Conservation (phyloP, 2,888 invertebrate genomes). For the Thymelicus sylvestris region DNA sequence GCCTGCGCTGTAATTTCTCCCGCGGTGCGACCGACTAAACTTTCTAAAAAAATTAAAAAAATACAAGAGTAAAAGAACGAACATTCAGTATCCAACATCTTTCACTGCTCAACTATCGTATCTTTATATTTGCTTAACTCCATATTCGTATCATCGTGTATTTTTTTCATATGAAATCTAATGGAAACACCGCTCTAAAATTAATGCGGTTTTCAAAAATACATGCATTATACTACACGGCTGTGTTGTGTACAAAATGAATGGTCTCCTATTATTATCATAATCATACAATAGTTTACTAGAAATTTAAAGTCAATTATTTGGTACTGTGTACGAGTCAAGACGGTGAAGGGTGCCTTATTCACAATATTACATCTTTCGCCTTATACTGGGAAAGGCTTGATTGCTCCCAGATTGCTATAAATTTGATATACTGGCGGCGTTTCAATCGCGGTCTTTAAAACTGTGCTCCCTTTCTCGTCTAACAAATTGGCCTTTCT, state of each 20-base stretch:
- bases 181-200: conserved; percentile 18
- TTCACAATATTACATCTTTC: conserved; percentile 75
- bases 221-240: conserved; percentile 8
- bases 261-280: conserved; percentile 29
- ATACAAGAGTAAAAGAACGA: conserved; percentile 78
- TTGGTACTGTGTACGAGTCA: conserved; percentile 24
- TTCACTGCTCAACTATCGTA: conserved; percentile 78
- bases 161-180: conserved; percentile 47
- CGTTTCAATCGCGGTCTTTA: conserved; percentile 76
- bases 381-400: conserved; percentile 70
- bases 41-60: conserved; percentile 81
- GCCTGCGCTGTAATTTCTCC: conserved; percentile 77
- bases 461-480: conserved; percentile 81
- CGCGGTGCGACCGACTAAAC: conserved; percentile 77
- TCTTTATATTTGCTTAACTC: conserved; percentile 52
- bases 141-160: conserved; percentile 53
- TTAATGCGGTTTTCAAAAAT: conserved; percentile 19
- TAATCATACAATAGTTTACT: conserved; percentile 29
- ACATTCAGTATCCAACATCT: conserved; percentile 77
- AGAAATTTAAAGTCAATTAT: conserved; percentile 34
- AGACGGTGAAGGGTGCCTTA: conserved; percentile 68
- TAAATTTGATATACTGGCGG: conserved; percentile 79
- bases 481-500: conserved; percentile 80
- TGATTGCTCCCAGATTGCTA: conserved; percentile 80
- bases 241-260: conserved; percentile 25